Evolutionary conservation across 2,888 invertebrate species (phyloP).

Genomic region (Calliphora vomitoria): DNA sequence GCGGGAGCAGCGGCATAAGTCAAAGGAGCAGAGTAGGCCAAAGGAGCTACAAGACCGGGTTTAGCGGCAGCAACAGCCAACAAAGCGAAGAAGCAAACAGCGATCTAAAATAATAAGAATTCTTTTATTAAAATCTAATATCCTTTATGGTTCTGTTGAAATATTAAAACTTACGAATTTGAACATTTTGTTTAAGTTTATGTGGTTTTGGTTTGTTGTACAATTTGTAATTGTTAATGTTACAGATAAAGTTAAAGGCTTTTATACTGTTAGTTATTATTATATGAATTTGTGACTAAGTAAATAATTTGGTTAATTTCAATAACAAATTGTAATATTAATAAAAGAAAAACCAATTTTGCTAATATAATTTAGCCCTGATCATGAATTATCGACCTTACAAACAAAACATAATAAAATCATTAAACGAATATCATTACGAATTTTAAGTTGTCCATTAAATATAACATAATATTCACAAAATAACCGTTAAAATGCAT

Average conservation of each 20-base stretch:
- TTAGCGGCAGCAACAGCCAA: slow-evolving; percentile 75
- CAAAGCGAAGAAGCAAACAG: slow-evolving; percentile 80
- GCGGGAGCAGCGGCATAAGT: slow-evolving; percentile 73
- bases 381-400: no score
- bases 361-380: no score
- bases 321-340: no score
- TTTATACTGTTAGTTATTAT: slow-evolving; percentile 21
- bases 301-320: not conserved
- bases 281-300: not conserved
- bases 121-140: not conserved
- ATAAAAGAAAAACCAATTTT: no score
- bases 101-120: slow-evolving; percentile 73
- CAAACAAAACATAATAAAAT: no score
- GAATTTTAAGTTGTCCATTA: no score
- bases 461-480: no score
- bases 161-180: slow-evolving; percentile 79
- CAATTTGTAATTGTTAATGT: slow-evolving; percentile 58
- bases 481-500: no score
- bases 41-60: slow-evolving; percentile 75
- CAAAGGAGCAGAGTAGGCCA: slow-evolving; percentile 67
- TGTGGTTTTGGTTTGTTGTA: slow-evolving; percentile 18
- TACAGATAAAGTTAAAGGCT: not conserved
- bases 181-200: slow-evolving; percentile 77
- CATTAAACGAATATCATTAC: no score
- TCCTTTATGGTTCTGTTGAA: not conserved